These are phyloP conservation scores for Gouania willdenowi DNA, from an alignment of 2,797 vertebrate genomes.

Conservation along the genomic window DNA sequence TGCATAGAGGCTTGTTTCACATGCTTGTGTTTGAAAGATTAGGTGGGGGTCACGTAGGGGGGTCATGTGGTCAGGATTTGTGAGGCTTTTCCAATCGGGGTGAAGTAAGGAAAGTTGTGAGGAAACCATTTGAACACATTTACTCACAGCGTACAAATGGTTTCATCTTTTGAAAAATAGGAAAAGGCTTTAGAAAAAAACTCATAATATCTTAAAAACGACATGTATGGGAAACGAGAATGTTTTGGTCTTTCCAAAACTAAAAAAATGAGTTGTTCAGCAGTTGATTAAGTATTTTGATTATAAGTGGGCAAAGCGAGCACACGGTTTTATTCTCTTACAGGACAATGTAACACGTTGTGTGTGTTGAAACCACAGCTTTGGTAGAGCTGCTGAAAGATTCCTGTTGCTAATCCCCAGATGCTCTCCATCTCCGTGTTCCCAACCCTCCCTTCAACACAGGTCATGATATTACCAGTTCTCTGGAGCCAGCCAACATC, in stretches of 20 bases:
- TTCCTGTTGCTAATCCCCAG: slow-evolving; percentile 55
- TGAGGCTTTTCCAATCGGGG: slow-evolving; percentile 61
- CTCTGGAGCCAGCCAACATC: slow-evolving; percentile 95
- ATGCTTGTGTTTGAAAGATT: slow-evolving; percentile 62
- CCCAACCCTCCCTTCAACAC: slow-evolving; percentile 43
- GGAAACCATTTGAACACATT: background rate
- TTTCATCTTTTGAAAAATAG: no score
- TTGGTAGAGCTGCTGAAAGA: slow-evolving; percentile 40
- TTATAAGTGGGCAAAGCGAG: no score
- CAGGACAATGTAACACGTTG: no score
- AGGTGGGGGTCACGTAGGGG: no score
- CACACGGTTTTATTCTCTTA: no score
- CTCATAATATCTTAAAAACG: no score
- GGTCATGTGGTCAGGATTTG: slow-evolving; percentile 78
- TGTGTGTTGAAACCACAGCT: slow-evolving; percentile 29
- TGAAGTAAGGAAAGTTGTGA: slow-evolving; percentile 14
- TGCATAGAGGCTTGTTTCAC: slow-evolving; percentile 28
- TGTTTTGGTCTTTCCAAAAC: no score
- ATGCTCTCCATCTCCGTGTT: slow-evolving; percentile 57
- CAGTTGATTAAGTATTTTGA: no score
- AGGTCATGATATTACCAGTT: slow-evolving; percentile 98
- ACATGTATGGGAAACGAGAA: no score
- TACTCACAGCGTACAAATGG: no score
- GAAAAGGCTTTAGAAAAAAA: no score
- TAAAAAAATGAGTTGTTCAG: no score